These are phyloP conservation scores for Bombus impatiens DNA, from an alignment of 1,140 invertebrate species.

Conservation along the genomic window DNA sequence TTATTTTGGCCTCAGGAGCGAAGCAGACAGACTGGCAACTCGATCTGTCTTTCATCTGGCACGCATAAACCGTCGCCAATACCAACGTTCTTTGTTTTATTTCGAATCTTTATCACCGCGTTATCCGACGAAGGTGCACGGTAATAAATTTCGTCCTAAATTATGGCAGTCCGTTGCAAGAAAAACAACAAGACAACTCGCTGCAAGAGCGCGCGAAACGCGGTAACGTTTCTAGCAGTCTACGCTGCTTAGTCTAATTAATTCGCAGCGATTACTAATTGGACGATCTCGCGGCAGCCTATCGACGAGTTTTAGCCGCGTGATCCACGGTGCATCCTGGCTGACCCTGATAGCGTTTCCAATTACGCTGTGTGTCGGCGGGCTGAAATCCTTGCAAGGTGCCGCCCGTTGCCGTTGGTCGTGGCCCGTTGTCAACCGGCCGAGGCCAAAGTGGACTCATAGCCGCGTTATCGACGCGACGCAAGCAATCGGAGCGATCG, in stretches of 20 bases:
- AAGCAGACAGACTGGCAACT: no score
- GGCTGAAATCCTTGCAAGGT: slow-evolving; percentile 21
- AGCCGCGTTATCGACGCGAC: slow-evolving; percentile 64
- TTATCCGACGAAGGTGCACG: no score
- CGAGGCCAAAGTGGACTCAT: slow-evolving; percentile 23
- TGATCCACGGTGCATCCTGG: neutral
- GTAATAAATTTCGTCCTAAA: no score
- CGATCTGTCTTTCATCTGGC: no score
- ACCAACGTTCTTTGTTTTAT: no score
- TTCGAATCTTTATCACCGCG: no score
- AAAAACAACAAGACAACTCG: no score
- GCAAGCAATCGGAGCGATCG: slow-evolving; percentile 69
- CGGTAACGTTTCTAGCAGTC: neutral
- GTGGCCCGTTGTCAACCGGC: slow-evolving; percentile 37
- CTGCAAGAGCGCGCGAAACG: neutral
- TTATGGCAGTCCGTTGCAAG: no score
- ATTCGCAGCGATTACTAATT: slow-evolving; percentile 41
- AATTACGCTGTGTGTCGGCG: slow-evolving; percentile 46
- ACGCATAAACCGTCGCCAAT: no score
- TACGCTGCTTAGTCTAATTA: slow-evolving; percentile 13
- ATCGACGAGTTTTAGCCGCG: neutral
- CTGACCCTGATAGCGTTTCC: slow-evolving; percentile 26
- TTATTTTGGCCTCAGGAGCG: no score
- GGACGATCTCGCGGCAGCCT: slow-evolving; percentile 18
- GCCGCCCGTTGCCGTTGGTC: slow-evolving; percentile 21